phyloP scores from a whole-genome alignment of 1,140 invertebrate genomes.

The Plectus sambesii region DNA sequence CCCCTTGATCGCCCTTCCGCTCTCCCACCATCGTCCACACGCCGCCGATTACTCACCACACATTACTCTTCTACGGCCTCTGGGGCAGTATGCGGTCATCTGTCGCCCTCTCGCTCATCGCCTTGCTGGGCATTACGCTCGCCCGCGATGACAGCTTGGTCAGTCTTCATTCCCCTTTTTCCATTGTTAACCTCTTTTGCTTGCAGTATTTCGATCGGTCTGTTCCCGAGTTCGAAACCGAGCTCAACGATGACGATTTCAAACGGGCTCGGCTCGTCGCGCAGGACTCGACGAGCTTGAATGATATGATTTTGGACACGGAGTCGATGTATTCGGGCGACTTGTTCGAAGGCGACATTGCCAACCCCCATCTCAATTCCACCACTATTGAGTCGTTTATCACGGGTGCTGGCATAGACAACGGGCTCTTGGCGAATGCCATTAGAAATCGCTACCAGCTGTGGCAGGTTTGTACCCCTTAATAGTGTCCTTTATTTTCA shows the following conservation, averaged over 20 bases:
- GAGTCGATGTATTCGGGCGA: slow-evolving; percentile 43
- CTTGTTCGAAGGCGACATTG: slow-evolving; percentile 44
- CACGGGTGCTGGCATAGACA: slow-evolving; percentile 15
- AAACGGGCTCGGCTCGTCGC: slow-evolving; percentile 29
- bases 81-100: no score
- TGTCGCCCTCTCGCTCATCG: no score
- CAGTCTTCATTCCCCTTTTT: no score
- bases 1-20: no score
- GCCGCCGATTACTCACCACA: no score
- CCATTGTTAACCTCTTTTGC: no score
- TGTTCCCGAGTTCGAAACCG: slow-evolving; percentile 38
- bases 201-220: slow-evolving; percentile 36
- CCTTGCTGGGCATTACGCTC: no score
- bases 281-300: slow-evolving; percentile 18
- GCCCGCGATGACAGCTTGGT: no score
- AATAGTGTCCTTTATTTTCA: no score
- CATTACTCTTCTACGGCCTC: no score
- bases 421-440: slow-evolving; percentile 35
- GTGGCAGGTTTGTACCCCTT: no score
- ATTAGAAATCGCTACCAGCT: slow-evolving; percentile 40
- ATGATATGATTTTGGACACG: slow-evolving; percentile 37
- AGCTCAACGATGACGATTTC: slow-evolving; percentile 41
- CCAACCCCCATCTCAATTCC: slow-evolving; percentile 41
- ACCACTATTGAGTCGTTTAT: slow-evolving; percentile 37
- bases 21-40: no score